Base-by-base conservation (phyloP, 1,140 invertebrate genomes). In the Platorchestia sp. region DNA sequence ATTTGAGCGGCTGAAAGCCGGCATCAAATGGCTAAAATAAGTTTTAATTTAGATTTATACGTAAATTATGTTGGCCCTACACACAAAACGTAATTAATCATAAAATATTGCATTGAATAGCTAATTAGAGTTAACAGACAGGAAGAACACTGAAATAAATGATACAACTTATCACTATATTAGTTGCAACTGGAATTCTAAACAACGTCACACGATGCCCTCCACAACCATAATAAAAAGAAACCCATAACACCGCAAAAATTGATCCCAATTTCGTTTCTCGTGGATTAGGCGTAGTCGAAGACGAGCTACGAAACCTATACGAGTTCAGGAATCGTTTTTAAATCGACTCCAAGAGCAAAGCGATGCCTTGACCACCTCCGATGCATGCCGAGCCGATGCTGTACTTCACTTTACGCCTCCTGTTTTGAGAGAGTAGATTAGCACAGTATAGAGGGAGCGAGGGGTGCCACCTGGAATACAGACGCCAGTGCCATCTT, bases 331-430 rank as follows among this genome's bases (percentile, higher is more conserved):
- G 14, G 10, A 10, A 1, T 36, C 27, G 14, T 19, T 36, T 75
- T 95, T 45, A 95, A 45, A 95, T 41, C n/a, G 91, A 95, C 86
- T 99, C 99, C 75, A 99, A 96, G 95, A 99, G 97, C 36, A 99
- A 96, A 44, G 99, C 99, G 96, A 99, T 99, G 93, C 99, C 99
- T 97, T 99, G 99, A 95, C 99, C 99, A 42, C 99, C 99, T 75
- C 99, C 99, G 97, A 99, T 99, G 97, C 99, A 99, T 0, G 99
- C 99, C 42, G 99, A 98, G 45, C 99, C 99, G 97, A 99, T 98
- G 44, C 98, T 99, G 96, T 98, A 98, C 97, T 99, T 99, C 27
- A 98, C 98, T 96, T 98, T 98, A 96, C 98, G 98, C 96, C 99
- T 98, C 97, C 99, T 99, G 97, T 43, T 98, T 96, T 95, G 95